Evolutionary conservation across 2,888 invertebrate species (phyloP).

Genomic region (Hoplodrina ambigua): DNA sequence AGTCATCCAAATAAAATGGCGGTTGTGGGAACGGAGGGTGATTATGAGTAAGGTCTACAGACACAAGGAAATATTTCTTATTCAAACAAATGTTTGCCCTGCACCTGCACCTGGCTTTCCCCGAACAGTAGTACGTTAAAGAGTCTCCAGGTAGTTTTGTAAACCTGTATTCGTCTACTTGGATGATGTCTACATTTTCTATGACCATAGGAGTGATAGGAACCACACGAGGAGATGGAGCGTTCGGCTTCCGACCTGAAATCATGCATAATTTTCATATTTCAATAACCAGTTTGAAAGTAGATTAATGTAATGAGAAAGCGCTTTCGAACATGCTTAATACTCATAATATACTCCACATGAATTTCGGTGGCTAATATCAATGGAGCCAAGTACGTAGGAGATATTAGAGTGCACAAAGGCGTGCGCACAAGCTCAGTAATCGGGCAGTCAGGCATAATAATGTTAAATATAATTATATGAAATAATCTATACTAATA

Average conservation of each 20-base stretch:
- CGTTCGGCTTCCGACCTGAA: not conserved
- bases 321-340: no score
- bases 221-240: not conserved
- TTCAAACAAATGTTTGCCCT: constrained; percentile 42
- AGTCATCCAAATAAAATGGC: constrained; percentile 10
- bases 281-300: no score
- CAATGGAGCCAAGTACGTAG: no score
- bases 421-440: no score
- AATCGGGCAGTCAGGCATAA: no score
- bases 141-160: not conserved
- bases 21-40: constrained; percentile 55
- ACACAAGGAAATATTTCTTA: constrained; percentile 24
- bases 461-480: no score
- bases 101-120: constrained; percentile 15
- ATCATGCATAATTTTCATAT: not conserved
- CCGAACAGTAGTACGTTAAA: constrained; percentile 34
- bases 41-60: constrained; percentile 33
- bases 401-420: no score
- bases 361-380: no score
- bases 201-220: constrained; percentile 23
- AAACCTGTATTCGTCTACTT: constrained; percentile 41
- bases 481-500: no score
- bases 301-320: no score
- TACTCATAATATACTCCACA: no score
- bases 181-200: constrained; percentile 19